Conservation (phyloP, 1,140 invertebrate genomes). For the Stegodyphus dumicola region DNA sequence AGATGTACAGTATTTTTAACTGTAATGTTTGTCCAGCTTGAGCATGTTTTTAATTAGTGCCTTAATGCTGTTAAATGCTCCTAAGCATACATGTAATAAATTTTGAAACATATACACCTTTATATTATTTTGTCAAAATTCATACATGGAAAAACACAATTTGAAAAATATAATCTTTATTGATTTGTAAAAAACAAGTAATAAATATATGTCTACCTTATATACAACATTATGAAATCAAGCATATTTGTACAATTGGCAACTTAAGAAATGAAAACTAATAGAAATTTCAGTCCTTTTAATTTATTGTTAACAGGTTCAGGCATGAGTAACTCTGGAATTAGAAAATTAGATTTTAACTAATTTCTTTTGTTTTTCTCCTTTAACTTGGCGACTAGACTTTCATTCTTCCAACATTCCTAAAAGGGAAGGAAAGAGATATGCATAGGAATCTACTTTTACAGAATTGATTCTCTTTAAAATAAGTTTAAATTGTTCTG, state of each 20-base stretch:
- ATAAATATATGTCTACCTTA: constrained; percentile 41
- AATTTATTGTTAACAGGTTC: neutral
- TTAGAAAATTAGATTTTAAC: neutral
- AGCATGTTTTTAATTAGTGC: too few relatives aligned
- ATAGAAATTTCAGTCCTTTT: neutral
- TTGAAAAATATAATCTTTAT: constrained; percentile 32
- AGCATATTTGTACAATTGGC: constrained; percentile 16
- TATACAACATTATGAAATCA: constrained; percentile 27
- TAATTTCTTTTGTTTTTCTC: constrained; percentile 63
- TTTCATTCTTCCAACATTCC: constrained; percentile 78
- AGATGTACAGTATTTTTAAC: neutral
- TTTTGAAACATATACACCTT: too few relatives aligned
- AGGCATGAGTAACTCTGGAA: neutral
- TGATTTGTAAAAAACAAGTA: constrained; percentile 38
- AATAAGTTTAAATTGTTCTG: too few relatives aligned
- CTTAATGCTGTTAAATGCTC: too few relatives aligned
- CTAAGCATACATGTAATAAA: too few relatives aligned
- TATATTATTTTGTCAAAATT: too few relatives aligned
- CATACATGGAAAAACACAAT: neutral
- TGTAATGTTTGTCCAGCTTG: neutral
- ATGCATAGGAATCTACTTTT: too few relatives aligned
- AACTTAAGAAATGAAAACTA: constrained; percentile 12
- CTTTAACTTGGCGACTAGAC: constrained; percentile 69
- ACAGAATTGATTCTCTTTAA: too few relatives aligned
- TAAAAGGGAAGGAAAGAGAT: constrained; percentile 66